Evolutionary conservation across 2,113 vertebrate species (phyloP), one percentile per base, ranked within the genome.

Genomic region (Gambusia holbrooki): DNA sequence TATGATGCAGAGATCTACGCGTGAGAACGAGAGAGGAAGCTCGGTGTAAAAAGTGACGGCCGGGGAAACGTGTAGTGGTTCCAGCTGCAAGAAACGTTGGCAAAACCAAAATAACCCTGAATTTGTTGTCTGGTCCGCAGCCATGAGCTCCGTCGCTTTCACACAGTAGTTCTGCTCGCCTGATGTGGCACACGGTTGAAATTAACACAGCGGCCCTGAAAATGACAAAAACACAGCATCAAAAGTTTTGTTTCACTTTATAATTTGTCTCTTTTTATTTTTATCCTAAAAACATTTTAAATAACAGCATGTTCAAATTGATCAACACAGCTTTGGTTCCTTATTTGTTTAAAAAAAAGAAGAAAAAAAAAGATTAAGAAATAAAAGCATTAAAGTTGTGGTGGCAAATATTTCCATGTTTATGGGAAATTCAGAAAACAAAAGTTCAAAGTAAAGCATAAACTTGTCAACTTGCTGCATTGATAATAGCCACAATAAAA

Each of bases 191-290:
- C 95, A 28, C 97, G 93, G 81, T 79, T 96, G 92, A 99, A 98
- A 87, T 97, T 96, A 27, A 99, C 94, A 82, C 98, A 99, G 1
- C 97, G 96, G 40, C 98, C 97, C 98, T 99, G 88, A 77, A 90
- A 90, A 68, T 72, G 71, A 81, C 63, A 81, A 62, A 73, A 27
- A 87, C 8, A 87, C 17, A 58, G 51, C 51, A 10, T 58, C n/a
- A 25, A 3, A 11, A 11, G 28, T 1, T 28, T 32, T 0, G 14
- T 74, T 54, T 22, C 32, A 73, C 48, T 73, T 60, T 0, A 42
- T 22, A 9, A 3, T 45, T 66, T n/a, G 13, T 1, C 35, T 14
- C 10, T 27, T 42, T 42, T 32, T 2, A 48, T 48, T 7, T 48
- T 19, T 48, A 19, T 19, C 45, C 45, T 48, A 19, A 48, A 45